phyloP scores from a whole-genome alignment of 1,140 invertebrate species.

The Dreissena polymorpha region DNA sequence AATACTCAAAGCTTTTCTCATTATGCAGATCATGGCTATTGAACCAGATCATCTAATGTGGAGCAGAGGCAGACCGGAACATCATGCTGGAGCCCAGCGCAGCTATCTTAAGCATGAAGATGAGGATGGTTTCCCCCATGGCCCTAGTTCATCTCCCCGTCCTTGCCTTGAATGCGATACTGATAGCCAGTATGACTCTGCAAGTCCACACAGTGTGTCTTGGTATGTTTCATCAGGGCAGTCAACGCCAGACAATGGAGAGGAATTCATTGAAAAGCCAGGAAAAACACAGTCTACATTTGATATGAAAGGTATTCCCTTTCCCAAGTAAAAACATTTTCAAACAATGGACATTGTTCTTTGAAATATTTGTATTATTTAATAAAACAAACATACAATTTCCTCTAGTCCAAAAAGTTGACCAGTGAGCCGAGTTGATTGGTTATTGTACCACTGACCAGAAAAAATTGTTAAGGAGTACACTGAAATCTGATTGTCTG shows the following conservation, averaged over 20 bases:
- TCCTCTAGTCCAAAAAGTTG: too few species aligned
- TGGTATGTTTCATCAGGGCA: slow-evolving; percentile 71
- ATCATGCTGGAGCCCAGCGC: slow-evolving; percentile 77
- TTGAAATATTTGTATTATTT: too few species aligned
- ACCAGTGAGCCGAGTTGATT: too few species aligned
- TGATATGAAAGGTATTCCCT: slow-evolving; percentile 68
- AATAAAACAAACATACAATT: too few species aligned
- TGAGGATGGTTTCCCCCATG: slow-evolving; percentile 74
- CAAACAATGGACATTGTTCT: too few species aligned
- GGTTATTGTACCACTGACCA: too few species aligned
- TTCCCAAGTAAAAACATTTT: too few species aligned
- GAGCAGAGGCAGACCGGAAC: slow-evolving; percentile 73
- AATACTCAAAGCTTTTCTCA: background rate
- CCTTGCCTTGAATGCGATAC: slow-evolving; percentile 68
- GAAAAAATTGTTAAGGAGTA: too few species aligned
- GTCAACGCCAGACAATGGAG: slow-evolving; percentile 43
- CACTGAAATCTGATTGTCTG: too few species aligned
- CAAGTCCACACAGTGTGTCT: slow-evolving; percentile 67
- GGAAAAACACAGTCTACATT: slow-evolving; percentile 56
- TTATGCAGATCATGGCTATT: slow-evolving; percentile 78
- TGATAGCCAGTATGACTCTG: slow-evolving; percentile 73
- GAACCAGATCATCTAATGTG: slow-evolving; percentile 72
- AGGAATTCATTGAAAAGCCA: slow-evolving; percentile 39
- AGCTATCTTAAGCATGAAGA: slow-evolving; percentile 72
- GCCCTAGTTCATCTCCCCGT: slow-evolving; percentile 68